These are phyloP conservation scores for Streptopelia turtur DNA, from an alignment of 2,797 vertebrate species.

Conservation along the genomic window DNA sequence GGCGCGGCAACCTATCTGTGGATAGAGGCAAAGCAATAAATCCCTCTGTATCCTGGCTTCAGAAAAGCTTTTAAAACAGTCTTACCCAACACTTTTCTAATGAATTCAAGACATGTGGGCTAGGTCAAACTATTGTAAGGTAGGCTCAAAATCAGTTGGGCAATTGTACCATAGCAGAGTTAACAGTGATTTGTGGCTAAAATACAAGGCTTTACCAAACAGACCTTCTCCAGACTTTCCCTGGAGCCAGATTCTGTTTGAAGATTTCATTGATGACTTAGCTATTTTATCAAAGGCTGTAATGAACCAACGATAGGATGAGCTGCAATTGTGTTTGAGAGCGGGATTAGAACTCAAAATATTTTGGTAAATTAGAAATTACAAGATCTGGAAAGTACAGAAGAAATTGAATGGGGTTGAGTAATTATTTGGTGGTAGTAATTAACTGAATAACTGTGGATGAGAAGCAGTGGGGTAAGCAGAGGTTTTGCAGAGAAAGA, in stretches of 20 bases:
- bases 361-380: not conserved
- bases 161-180: not conserved
- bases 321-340: not conserved
- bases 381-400: not conserved
- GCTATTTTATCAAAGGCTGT: not conserved
- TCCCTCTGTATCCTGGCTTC: not conserved
- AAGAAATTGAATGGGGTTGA: not conserved
- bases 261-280: not conserved
- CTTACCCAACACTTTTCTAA: not conserved
- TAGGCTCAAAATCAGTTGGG: not conserved
- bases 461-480: not conserved
- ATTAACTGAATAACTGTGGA: not conserved
- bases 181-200: not conserved
- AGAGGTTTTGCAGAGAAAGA: not conserved
- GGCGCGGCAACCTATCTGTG: not conserved
- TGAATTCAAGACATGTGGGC: not conserved
- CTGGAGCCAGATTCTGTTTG: not conserved
- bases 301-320: not conserved
- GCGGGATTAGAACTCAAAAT: not conserved
- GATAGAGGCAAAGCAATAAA: slow-evolving; percentile 2
- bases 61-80: slow-evolving; percentile 19
- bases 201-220: not conserved
- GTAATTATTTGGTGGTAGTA: not conserved
- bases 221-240: not conserved
- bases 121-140: not conserved